A percentile compares a stretch with the other conserved stretches of the same genome.
Conservation (phyloP, 2,797 vertebrate species). For the Danio jaintianensis region DNA sequence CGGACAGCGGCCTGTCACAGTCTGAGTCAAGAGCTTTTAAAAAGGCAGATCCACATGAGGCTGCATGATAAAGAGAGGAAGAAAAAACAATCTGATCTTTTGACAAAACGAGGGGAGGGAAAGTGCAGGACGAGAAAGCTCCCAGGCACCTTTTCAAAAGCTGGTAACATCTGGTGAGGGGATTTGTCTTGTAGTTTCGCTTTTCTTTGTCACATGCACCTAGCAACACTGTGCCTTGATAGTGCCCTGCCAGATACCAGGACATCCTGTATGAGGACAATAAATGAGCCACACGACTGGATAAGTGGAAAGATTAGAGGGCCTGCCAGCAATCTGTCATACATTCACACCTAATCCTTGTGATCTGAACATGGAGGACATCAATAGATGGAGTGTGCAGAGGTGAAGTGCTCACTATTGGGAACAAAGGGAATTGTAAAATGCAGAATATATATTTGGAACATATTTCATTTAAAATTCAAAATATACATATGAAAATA, state of each 20-base stretch:
- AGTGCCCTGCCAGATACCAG: conserved; percentile 72
- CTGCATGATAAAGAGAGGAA: conserved; percentile 59
- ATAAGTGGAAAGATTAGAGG: conserved; percentile 46
- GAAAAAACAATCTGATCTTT: conserved; percentile 63
- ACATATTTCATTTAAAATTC: too few species aligned
- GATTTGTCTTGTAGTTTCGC: conserved; percentile 69
- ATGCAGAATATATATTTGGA: too few species aligned
- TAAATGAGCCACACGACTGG: conserved; percentile 48
- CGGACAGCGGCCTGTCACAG: conserved; percentile 28
- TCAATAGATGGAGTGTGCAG: not conserved
- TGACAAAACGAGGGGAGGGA: conserved; percentile 63
- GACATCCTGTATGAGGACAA: conserved; percentile 79
- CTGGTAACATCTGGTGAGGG: conserved; percentile 74
- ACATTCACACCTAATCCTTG: conserved; percentile 13
- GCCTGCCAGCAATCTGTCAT: conserved; percentile 13
- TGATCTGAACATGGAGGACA: not conserved
- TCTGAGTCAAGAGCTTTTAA: conserved; percentile 52
- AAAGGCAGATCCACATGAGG: conserved; percentile 57
- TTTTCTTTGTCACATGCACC: conserved; percentile 39
- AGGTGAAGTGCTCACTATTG: not conserved
- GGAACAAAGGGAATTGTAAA: not conserved
- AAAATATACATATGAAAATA: too few species aligned
- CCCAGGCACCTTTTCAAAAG: conserved; percentile 68
- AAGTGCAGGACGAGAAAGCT: conserved; percentile 60
- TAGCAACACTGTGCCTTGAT: conserved; percentile 50